phyloP scores from a whole-genome alignment of 2,797 vertebrate species.

The Pangasius mekongensis region DNA sequence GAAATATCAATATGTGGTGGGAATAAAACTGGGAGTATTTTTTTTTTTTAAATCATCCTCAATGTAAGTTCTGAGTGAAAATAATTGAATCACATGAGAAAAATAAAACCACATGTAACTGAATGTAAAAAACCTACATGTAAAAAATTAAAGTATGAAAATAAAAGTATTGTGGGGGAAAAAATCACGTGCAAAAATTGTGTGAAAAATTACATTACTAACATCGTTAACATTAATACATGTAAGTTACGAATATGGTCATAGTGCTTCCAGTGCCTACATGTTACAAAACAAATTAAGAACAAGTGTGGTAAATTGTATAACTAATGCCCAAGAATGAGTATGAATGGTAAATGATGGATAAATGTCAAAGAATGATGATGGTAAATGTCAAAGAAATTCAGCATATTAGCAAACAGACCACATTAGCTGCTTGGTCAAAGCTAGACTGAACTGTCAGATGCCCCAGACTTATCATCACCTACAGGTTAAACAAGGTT shows the following conservation, averaged over 20 bases:
- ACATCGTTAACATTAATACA: background rate
- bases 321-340: background rate
- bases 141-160: background rate
- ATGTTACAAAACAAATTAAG: background rate
- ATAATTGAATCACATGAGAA: background rate
- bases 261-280: background rate
- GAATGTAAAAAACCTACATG: background rate
- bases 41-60: background rate
- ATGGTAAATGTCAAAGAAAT: background rate
- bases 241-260: background rate
- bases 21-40: background rate
- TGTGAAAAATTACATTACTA: background rate
- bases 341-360: background rate
- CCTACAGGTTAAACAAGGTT: constrained; percentile 51
- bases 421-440: background rate
- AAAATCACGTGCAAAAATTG: background rate
- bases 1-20: background rate
- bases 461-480: constrained; percentile 37
- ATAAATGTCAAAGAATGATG: background rate
- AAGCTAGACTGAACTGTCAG: constrained; percentile 1
- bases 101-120: background rate
- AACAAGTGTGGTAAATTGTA: background rate
- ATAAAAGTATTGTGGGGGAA: background rate
- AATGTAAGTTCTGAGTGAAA: background rate
- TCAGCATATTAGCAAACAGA: background rate